Evolutionary conservation across 2,888 invertebrate species (phyloP), one percentile per base, ranked within the genome.

Genomic region (Pammene aurita): DNA sequence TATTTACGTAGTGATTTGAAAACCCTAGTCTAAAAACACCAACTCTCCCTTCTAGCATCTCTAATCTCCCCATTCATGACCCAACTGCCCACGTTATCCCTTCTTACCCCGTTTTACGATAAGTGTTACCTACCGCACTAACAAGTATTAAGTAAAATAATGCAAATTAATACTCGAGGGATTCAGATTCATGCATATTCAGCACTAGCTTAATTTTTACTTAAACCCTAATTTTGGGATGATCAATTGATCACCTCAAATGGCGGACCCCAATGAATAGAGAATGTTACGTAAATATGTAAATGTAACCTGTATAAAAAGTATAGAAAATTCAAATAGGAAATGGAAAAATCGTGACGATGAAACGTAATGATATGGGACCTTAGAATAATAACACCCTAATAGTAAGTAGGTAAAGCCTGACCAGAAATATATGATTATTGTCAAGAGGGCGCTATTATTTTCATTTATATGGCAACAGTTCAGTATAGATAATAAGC

Each of bases 71-170:
- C n/a, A n/a, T n/a, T n/a, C n/a, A n/a, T n/a, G n/a, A n/a, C n/a
- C n/a, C n/a, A n/a, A n/a, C n/a, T n/a, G n/a, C n/a, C n/a, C n/a
- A n/a, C n/a, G n/a, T n/a, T n/a, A n/a, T n/a, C n/a, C n/a, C n/a
- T n/a, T n/a, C n/a, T n/a, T n/a, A n/a, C n/a, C n/a, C n/a, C n/a
- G n/a, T n/a, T n/a, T n/a, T n/a, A n/a, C n/a, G n/a, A n/a, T n/a
- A n/a, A n/a, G n/a, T n/a, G n/a, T n/a, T 57, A 41, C 42, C 1
- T 6, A 38, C 5, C 56, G 56, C 56, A 61, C 54, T 26, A 48
- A 44, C 44, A 67, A 67, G 62, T 63, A 63, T 67, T 63, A 67
- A 56, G 67, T 62, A 63, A 67, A 67, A 9, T 50, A 26, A 67
- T 67, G 67, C 67, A 63, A 67, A 67, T 67, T 41, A 42, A 62